A percentile compares a stretch with the other conserved stretches of the same genome.
These are phyloP conservation scores for Mungos mungo DNA, from an alignment of 2,113 vertebrate species.

Conservation along the genomic window DNA sequence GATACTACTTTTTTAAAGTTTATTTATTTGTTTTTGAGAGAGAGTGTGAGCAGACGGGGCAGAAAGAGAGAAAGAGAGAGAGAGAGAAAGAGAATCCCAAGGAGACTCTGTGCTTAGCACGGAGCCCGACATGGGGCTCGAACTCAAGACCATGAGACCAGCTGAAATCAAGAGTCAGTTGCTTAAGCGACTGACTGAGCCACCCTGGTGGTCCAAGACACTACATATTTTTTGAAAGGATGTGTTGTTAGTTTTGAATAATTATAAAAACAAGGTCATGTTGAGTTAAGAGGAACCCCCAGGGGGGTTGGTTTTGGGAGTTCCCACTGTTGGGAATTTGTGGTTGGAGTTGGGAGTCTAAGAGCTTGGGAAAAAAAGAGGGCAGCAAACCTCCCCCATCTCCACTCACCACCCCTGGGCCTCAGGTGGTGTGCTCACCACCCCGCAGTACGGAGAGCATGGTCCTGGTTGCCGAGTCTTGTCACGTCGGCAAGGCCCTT, in stretches of 20 bases:
- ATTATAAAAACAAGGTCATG: not conserved
- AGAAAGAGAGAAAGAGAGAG: too few relatives aligned
- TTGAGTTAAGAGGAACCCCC: not conserved
- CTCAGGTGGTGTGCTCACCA: not conserved
- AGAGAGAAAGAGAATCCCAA: too few relatives aligned
- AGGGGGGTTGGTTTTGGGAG: not conserved
- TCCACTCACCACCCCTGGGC: not conserved
- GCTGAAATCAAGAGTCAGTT: too few relatives aligned
- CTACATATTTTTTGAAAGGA: not conserved
- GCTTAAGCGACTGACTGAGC: too few relatives aligned
- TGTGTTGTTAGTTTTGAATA: not conserved
- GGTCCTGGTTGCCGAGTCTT: not conserved
- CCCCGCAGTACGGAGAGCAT: too few relatives aligned
- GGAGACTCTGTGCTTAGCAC: too few relatives aligned
- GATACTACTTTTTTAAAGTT: not conserved
- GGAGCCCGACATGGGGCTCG: too few relatives aligned
- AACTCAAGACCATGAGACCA: too few relatives aligned
- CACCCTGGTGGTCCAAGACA: not conserved
- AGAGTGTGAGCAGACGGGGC: too few relatives aligned
- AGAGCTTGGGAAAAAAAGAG: not conserved
- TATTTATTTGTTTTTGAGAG: too few relatives aligned
- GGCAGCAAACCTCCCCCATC: not conserved
- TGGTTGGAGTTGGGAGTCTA: not conserved
- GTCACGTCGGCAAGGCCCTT: fast-evolving
- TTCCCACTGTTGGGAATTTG: not conserved